phyloP scores from a whole-genome alignment of 2,113 vertebrate genomes.

The Thalassoma bifasciatum region DNA sequence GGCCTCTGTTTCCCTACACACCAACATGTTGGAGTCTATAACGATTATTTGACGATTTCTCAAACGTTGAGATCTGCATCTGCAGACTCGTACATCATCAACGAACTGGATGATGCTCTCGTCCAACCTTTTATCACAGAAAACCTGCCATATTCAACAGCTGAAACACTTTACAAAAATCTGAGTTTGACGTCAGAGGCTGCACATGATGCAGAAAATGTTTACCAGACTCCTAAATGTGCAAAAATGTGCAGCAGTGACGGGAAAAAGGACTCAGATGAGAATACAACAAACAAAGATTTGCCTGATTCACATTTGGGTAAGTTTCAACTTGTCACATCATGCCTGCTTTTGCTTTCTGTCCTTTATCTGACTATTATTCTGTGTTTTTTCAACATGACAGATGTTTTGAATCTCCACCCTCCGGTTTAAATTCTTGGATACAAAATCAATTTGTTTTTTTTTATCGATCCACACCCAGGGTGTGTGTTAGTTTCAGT shows the following conservation, averaged over 20 bases:
- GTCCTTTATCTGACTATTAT: neutral
- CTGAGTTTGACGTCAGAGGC: neutral
- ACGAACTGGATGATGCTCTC: neutral
- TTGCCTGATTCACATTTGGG: slow-evolving; percentile 17
- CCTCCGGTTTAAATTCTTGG: neutral
- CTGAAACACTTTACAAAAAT: no score
- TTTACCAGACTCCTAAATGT: neutral
- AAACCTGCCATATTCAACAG: neutral
- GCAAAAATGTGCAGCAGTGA: neutral
- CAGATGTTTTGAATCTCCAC: no score
- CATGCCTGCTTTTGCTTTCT: neutral
- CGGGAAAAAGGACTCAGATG: neutral
- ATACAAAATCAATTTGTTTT: no score
- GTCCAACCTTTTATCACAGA: neutral
- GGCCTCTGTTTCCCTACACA: neutral
- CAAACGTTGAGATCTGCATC: neutral
- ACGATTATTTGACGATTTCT: fast-evolving
- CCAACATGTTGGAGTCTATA: neutral
- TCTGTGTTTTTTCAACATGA: no score
- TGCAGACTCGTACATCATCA: neutral
- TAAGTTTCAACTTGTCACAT: slow-evolving; percentile 28
- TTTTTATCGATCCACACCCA: no score
- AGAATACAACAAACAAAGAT: neutral
- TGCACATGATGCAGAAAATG: neutral
- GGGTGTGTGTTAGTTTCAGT: slow-evolving; percentile 31